Percentiles rank a stretch among this genome's conserved stretches.
Evolutionary conservation across 2,797 vertebrate genomes (phyloP).

Genomic region (Lacerta viridis): DNA sequence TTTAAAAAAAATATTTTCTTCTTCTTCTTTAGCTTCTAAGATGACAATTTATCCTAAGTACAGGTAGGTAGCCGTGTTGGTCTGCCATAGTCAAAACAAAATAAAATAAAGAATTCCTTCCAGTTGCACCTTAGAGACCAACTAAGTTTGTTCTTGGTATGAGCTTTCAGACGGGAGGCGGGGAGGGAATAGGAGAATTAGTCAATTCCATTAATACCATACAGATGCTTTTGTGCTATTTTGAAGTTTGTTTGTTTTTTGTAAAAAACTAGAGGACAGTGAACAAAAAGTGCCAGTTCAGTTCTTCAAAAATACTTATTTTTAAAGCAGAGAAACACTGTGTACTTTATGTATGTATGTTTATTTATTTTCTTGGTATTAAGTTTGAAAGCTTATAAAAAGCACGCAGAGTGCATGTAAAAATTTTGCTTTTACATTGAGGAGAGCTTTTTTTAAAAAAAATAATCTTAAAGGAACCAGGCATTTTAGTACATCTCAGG

Average conservation of each 20-base stretch:
- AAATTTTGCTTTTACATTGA: no score
- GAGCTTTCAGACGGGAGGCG: no score
- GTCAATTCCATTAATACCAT: slow-evolving; percentile 35
- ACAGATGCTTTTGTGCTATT: slow-evolving; percentile 34
- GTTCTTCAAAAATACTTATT: not conserved
- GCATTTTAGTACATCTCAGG: not conserved
- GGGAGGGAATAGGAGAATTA: slow-evolving; percentile 18
- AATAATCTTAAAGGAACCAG: not conserved
- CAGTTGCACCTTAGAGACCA: no score
- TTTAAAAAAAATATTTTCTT: not conserved
- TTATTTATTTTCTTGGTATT: no score
- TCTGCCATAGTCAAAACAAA: no score
- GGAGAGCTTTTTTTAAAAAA: no score
- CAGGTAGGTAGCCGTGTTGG: no score
- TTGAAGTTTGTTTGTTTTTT: not conserved
- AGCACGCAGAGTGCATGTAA: no score
- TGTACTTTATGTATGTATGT: not conserved
- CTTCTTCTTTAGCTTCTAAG: not conserved
- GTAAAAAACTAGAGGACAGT: slow-evolving; percentile 8
- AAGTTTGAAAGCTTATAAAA: no score
- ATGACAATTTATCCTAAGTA: slow-evolving; percentile 27
- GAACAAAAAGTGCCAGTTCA: slow-evolving; percentile 6
- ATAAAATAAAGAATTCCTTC: no score
- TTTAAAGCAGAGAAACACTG: slow-evolving; percentile 13
- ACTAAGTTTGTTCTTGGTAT: no score